Percentiles rank a stretch among this genome's conserved stretches.
These are phyloP conservation scores for Thumatha senex DNA, from an alignment of 2,888 invertebrate genomes.

Conservation along the genomic window DNA sequence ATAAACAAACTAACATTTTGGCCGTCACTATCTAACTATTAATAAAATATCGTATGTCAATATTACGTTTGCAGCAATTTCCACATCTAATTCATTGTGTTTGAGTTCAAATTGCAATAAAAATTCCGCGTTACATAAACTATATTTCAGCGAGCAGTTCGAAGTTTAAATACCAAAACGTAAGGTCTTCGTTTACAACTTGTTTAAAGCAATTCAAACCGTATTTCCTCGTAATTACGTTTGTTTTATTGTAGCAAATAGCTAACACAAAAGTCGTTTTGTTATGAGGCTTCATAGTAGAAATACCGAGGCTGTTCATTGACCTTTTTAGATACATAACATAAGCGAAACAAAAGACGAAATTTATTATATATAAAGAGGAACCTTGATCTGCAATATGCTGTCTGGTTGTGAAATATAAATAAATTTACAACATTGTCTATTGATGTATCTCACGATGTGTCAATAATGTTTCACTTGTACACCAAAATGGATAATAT, in stretches of 20 bases:
- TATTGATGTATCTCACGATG: slow-evolving; percentile 12
- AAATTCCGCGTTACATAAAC: slow-evolving; percentile 48
- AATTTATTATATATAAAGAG: slow-evolving; percentile 66
- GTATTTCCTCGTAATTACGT: slow-evolving; percentile 51
- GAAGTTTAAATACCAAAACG: slow-evolving; percentile 52
- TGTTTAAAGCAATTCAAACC: slow-evolving; percentile 52
- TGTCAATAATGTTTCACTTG: slow-evolving; percentile 8
- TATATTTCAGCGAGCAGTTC: slow-evolving; percentile 48
- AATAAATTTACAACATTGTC: slow-evolving; percentile 22
- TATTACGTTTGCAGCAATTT: slow-evolving; percentile 47
- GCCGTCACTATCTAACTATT: slow-evolving; percentile 69
- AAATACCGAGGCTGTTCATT: slow-evolving; percentile 83
- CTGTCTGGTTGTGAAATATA: slow-evolving; percentile 49
- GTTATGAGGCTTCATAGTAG: slow-evolving; percentile 58
- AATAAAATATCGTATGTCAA: slow-evolving; percentile 41
- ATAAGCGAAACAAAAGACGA: slow-evolving; percentile 78
- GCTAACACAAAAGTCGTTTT: slow-evolving; percentile 52
- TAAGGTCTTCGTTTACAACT: slow-evolving; percentile 57
- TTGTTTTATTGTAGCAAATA: slow-evolving; percentile 42
- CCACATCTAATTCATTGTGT: slow-evolving; percentile 42
- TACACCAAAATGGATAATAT: background rate
- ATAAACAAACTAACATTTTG: slow-evolving; percentile 82
- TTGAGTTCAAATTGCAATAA: slow-evolving; percentile 60
- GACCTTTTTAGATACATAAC: slow-evolving; percentile 81
- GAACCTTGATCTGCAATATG: slow-evolving; percentile 72